Base-by-base conservation (phyloP, 1,140 invertebrate genomes). In the Macrobrachium nipponense region DNA sequence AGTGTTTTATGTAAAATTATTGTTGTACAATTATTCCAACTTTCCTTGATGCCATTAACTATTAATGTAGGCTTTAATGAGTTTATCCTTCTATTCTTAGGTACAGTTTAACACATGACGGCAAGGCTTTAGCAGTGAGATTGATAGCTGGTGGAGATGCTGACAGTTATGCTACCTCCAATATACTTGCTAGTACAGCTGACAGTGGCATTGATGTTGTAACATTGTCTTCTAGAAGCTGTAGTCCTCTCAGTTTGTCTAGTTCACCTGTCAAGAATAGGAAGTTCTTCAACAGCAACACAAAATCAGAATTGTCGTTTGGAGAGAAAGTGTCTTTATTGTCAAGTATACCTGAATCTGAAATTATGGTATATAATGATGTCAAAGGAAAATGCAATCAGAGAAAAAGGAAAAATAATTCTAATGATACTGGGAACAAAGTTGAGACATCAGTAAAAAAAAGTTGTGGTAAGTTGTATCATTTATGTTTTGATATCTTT, bases 41-140 rank as follows among this genome's bases (percentile, higher is more conserved):
- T 77, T 17, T n/a, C n/a, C 15, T n/a, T 20, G n/a, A 2, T 68
- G 10, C 64, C 2, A 15, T n/a, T 68, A 6, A 12, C 68, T 36
- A 23, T 70, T 23, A 0, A 12, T 18, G 18, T 51, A 18, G 43
- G 64, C 23, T 76, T 76, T 51, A 18, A 10, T 51, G 12, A 43
- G 18, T 18, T 51, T 58, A 51, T 59, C 61, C 58, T 77, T 44
- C 4, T 58, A 18, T 20, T 80, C 44, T n/a, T 20, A 80, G 78
- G 64, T 80, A 80, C 12, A 51, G 27, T 10, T 18, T 80, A 80
- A 80, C 78, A 36, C 43, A 15, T 8, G 62, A 80, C n/a, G 78
- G 78, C n/a, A 20, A 80, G 43, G 62, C 36, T 43, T 44, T 80
- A 66, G 61, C 60, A 80, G 61, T 43, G 23, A 80, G 36, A 12